phyloP scores from a whole-genome alignment of 2,797 vertebrate species.

The Sparidentex hasta region DNA sequence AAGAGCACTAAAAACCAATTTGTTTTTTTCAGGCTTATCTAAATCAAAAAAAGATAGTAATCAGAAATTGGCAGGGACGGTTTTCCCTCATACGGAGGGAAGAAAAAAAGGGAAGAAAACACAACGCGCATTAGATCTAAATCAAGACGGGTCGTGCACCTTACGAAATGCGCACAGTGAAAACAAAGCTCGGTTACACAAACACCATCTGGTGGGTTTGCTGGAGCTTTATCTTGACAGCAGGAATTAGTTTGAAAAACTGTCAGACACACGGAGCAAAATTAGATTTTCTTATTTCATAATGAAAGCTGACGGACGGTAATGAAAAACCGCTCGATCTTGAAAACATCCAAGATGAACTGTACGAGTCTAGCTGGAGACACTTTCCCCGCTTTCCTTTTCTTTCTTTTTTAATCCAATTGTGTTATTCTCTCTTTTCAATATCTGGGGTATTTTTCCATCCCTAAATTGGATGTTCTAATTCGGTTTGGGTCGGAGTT shows the following conservation, averaged over 20 bases:
- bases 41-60: conserved; percentile 34
- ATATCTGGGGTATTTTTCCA: conserved; percentile 67
- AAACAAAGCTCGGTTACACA: conserved; percentile 79
- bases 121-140: conserved; percentile 38
- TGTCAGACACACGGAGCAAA: conserved; percentile 81
- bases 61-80: conserved; percentile 20
- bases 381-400: conserved; percentile 37
- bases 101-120: conserved; percentile 20
- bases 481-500: conserved; percentile 74
- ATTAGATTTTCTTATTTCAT: conserved; percentile 82
- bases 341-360: conserved; percentile 75
- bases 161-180: conserved; percentile 45
- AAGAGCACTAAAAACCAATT: conserved; percentile 32
- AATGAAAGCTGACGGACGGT: conserved; percentile 83
- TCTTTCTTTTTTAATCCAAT: conserved; percentile 56
- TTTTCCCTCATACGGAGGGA: background rate
- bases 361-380: conserved; percentile 65
- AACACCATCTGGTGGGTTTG: conserved; percentile 86
- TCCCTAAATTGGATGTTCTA: conserved; percentile 75
- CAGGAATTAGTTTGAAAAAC: conserved; percentile 83
- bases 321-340: conserved; percentile 82
- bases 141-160: conserved; percentile 58
- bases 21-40: conserved; percentile 29
- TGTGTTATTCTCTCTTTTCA: conserved; percentile 64
- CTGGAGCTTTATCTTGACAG: conserved; percentile 80